phyloP scores from a whole-genome alignment of 2,888 invertebrate genomes.

The Conops quadrifasciatus region DNA sequence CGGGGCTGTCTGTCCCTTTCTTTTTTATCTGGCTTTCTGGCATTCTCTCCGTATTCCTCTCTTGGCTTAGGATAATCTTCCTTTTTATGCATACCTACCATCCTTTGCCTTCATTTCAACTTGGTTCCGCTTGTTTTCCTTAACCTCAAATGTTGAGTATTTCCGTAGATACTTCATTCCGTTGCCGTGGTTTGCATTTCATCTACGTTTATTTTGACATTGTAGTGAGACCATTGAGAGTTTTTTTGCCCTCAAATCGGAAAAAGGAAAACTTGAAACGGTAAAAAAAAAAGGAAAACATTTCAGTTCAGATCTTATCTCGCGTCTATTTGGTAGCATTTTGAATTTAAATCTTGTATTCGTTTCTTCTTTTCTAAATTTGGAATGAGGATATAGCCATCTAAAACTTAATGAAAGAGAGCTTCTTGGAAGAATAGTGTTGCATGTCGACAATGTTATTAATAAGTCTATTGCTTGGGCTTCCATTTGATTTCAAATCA shows the following conservation, averaged over 20 bases:
- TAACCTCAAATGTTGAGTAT: conserved; percentile 31
- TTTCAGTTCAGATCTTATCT: conserved; percentile 8
- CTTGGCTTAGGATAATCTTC: too few species aligned
- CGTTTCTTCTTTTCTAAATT: not conserved
- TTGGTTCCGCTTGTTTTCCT: conserved; percentile 23
- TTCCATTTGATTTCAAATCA: too few species aligned
- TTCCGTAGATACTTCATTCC: conserved; percentile 30
- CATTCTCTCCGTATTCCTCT: not conserved
- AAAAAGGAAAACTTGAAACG: conserved; percentile 6
- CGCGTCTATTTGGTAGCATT: conserved; percentile 14
- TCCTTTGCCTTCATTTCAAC: not conserved
- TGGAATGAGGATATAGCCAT: not conserved
- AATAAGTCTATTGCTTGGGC: too few species aligned
- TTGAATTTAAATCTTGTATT: conserved; percentile 11
- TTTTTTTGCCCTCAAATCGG: not conserved
- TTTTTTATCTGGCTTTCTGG: not conserved
- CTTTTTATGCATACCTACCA: not conserved
- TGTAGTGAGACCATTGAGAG: conserved; percentile 11
- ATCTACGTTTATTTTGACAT: conserved; percentile 6
- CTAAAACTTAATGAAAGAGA: not conserved
- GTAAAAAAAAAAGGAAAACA: conserved; percentile 10
- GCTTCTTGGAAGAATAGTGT: too few species aligned
- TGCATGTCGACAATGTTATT: too few species aligned
- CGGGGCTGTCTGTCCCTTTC: not conserved
- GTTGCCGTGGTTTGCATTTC: conserved; percentile 22